phyloP scores from a whole-genome alignment of 1,140 invertebrate species.

The Drosophila virilis region DNA sequence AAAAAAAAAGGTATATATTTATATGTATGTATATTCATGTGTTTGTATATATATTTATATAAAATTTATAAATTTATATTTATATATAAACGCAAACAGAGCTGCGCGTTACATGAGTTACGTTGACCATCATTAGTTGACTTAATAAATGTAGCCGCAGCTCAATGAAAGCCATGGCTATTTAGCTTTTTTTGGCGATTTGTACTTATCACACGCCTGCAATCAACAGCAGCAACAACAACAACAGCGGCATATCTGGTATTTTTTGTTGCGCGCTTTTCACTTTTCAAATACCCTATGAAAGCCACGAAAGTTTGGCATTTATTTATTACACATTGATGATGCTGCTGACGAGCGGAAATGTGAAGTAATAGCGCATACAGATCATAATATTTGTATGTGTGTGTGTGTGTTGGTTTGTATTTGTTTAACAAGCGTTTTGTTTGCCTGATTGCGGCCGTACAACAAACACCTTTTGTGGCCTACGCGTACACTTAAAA shows the following conservation, averaged over 20 bases:
- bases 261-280: constrained; percentile 48
- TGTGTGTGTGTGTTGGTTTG: constrained; percentile 6
- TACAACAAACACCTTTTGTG: constrained; percentile 43
- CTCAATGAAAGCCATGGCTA: constrained; percentile 54
- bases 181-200: constrained; percentile 39
- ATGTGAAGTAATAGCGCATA: constrained; percentile 66
- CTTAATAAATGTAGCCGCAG: constrained; percentile 69
- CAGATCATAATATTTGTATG: constrained; percentile 71
- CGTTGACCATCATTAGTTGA: constrained; percentile 76
- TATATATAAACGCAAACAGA: constrained; percentile 1
- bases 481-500: constrained; percentile 71
- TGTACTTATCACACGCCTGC: constrained; percentile 67
- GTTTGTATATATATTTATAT: too few relatives aligned
- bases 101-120: constrained; percentile 41
- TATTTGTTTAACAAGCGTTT: constrained; percentile 56
- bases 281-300: constrained; percentile 63
- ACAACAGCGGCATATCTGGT: constrained; percentile 16
- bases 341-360: constrained; percentile 53
- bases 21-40: too few relatives aligned
- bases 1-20: background rate
- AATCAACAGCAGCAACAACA: constrained; percentile 49
- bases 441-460: constrained; percentile 62
- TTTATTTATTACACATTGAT: constrained; percentile 43
- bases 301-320: constrained; percentile 38
- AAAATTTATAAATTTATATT: too few relatives aligned